These are phyloP conservation scores for Numenius arquata DNA, from an alignment of 2,113 vertebrate genomes.

Conservation along the genomic window DNA sequence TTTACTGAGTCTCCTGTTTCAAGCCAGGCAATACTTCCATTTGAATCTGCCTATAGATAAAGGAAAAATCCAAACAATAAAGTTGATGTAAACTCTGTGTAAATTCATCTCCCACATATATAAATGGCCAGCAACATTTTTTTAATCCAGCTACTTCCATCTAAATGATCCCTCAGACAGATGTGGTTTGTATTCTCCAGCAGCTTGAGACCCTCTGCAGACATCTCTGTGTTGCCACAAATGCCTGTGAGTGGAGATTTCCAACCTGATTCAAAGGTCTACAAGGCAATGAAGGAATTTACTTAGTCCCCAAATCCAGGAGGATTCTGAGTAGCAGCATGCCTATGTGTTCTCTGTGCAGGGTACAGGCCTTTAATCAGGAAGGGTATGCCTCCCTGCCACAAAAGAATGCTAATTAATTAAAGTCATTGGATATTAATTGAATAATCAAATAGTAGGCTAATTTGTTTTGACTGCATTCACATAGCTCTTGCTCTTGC, in stretches of 20 bases:
- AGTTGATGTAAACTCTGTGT: neutral
- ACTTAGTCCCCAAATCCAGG: neutral
- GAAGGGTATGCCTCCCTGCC: neutral
- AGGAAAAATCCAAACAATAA: neutral
- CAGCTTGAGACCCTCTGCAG: neutral
- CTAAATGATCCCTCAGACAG: neutral
- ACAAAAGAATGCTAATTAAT: neutral
- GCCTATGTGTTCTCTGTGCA: neutral
- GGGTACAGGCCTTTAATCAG: neutral
- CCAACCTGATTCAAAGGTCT: neutral
- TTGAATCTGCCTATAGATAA: neutral
- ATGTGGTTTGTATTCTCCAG: neutral
- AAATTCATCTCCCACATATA: neutral
- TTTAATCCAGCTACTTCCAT: neutral
- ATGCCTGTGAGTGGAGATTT: neutral
- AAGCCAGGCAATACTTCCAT: neutral
- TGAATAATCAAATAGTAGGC: neutral
- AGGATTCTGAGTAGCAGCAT: neutral
- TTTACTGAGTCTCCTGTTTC: constrained; percentile 58
- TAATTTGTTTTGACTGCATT: neutral
- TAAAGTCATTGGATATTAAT: constrained; percentile 10
- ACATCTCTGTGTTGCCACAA: neutral
- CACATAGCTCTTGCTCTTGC: neutral
- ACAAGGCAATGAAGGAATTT: neutral
- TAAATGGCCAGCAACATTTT: neutral